Conservation (phyloP, 2,113 vertebrate species). For the Hemiprocne comata region DNA sequence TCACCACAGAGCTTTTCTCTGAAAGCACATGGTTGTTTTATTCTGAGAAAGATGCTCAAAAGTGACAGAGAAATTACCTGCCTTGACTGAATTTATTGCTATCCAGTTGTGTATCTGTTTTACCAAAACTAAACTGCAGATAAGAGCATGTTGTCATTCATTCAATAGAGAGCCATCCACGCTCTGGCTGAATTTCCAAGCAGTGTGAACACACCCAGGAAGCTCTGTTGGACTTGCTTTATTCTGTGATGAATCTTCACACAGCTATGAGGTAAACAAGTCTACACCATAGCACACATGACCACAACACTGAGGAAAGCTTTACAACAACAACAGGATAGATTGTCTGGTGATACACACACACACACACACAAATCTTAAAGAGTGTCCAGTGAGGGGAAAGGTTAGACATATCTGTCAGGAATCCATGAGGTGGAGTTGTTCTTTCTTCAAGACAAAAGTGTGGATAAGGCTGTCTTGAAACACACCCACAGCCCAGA, state of each 20-base stretch:
- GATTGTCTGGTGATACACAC: not conserved
- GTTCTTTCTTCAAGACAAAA: not conserved
- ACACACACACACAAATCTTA: not conserved
- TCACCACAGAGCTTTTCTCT: not conserved
- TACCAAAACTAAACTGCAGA: conserved; percentile 11
- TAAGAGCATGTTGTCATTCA: not conserved
- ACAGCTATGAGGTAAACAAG: not conserved
- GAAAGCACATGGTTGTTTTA: not conserved
- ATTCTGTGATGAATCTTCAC: not conserved
- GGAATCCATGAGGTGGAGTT: not conserved
- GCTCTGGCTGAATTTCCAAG: not conserved
- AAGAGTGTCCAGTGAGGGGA: not conserved
- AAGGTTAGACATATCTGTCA: not conserved
- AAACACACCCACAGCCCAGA: not conserved
- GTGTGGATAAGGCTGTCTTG: not conserved
- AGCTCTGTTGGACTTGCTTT: not conserved
- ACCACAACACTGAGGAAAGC: not conserved
- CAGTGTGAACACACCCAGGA: not conserved
- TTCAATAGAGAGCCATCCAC: not conserved
- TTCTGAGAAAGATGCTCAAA: not conserved
- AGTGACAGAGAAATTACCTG: not conserved
- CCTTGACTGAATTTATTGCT: not conserved
- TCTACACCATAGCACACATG: not conserved
- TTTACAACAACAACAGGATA: not conserved
- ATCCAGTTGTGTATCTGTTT: not conserved